Base-by-base conservation (phyloP, 2,113 vertebrate species). In the Colius striatus region DNA sequence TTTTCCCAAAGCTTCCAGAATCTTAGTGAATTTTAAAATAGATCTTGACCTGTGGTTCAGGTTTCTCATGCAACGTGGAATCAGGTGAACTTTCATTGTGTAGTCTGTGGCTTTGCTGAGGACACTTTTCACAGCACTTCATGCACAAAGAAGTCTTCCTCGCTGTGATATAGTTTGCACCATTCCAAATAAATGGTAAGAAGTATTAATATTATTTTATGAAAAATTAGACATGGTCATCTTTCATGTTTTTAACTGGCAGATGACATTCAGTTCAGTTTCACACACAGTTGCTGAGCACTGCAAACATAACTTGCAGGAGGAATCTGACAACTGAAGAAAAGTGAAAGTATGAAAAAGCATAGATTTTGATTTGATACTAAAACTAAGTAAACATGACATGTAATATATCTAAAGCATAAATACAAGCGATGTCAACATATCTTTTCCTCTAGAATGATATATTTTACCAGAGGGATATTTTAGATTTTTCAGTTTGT, bases 401-500 rank as follows among this genome's bases (percentile, higher is more conserved):
- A 92, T 50, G 21, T 36, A 88, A 95, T 96, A 95, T 90, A 97
- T 97, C 96, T 95, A 96, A 71, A 78, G 78, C 88, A 96, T 92
- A 96, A 97, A 97, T 95, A 95, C 26, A 95, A 92, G 65, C 79
- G 95, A 90, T 85, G 83, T 36, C 74, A 95, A 90, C 19, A 34
- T 84, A 89, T 21, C 50, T 90, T 92, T 95, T 85, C 92, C 80
- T 81, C 82, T 80, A 82, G 88, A 78, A 89, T 95, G 67, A 97
- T 95, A 57, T 78, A 95, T 96, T 94, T 97, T 94, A 95, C 82
- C 79, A 88, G 53, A 96, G 89, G 95, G 80, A 97, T 96, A 97
- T 78, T 97, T 98, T 85, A 96, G 89, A 96, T 96, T 96, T 97
- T 97, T 92, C 66, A 83, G 85, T 96, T 97, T 91, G 77, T 97